These are phyloP conservation scores for Panthera uncia DNA, from an alignment of 2,113 vertebrate species.

Conservation along the genomic window DNA sequence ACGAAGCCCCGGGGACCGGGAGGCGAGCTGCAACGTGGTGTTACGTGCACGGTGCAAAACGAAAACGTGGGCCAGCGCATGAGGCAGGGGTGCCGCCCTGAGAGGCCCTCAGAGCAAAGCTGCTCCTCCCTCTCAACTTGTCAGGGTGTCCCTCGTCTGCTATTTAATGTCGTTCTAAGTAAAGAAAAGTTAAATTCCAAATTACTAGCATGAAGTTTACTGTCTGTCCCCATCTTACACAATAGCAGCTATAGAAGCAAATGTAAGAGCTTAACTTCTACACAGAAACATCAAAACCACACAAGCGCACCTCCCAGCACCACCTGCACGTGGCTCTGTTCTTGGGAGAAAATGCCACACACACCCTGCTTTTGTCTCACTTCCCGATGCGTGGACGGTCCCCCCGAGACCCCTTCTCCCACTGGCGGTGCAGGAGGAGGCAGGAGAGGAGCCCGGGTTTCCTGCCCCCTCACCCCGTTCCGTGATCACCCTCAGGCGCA, in stretches of 20 bases:
- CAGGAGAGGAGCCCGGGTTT: not conserved
- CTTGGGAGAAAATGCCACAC: not conserved
- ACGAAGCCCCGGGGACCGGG: not conserved
- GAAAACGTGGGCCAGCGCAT: not conserved
- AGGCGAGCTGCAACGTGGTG: not conserved
- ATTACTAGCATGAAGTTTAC: not conserved
- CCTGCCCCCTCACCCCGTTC: not conserved
- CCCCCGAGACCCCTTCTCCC: not conserved
- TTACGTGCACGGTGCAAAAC: not conserved
- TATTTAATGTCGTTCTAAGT: not conserved
- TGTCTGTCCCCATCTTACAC: not conserved
- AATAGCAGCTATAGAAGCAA: not conserved
- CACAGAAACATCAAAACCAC: not conserved
- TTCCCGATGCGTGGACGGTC: not conserved
- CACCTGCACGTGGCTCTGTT: accelerated
- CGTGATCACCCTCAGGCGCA: not conserved
- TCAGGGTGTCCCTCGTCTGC: too few relatives aligned
- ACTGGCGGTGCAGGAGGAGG: not conserved
- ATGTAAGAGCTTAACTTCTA: not conserved
- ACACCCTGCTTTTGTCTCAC: not conserved
- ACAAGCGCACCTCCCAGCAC: not conserved
- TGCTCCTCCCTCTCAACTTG: not conserved
- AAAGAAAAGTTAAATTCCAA: not conserved
- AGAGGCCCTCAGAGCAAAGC: not conserved
- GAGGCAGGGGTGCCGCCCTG: accelerated